Base-by-base conservation (phyloP, 2,888 invertebrate genomes). In the Parapristionchus giblindavisi region DNA sequence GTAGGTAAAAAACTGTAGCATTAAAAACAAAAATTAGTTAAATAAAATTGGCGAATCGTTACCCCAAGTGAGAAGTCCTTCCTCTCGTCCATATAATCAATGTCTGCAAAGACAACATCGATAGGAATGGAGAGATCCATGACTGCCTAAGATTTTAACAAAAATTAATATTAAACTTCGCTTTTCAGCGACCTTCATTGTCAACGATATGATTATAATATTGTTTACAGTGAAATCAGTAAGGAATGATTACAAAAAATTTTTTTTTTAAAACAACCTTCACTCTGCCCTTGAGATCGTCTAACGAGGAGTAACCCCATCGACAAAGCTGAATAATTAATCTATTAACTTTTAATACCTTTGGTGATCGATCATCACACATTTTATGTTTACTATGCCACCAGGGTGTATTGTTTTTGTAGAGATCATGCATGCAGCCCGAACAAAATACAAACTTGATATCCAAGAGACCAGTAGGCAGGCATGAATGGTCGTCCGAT, bases 31-130 rank as follows among this genome's bases (percentile, higher is more conserved):
- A 48, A 21, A 54, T 11, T 3, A 54, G 8, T 27, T 27, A 56
- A 27, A 27, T 8, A 56, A 21, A 17, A 27, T 29, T 56, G 24
- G 32, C 32, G 58, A 24, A 58, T 58, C 2, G 6, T 56, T 4
- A 56, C 56, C 17, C 56, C 82, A 38, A 82, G 77, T 0, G 94
- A 93, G 86, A 94, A 94, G 88, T 93, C 93, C 87, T 93, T 93
- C 77, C 91, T 91, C 63, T 92, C 90, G 36, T 92, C 90, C 94
- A 94, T 94, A 87, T 93, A 94, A 89, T 94, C 94, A 78, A 94
- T 91, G 88, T 94, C 94, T 84, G 93, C 93, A 93, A 93, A 94
- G 87, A 93, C 93, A 0, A 92, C 87, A 78, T 89, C 89, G 77
- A 88, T 93, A 3, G 89, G 89, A 61, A 90, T 89, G 27, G 32